Evolutionary conservation across 2,113 vertebrate species (phyloP).

Genomic region (Rhinogobius similis): DNA sequence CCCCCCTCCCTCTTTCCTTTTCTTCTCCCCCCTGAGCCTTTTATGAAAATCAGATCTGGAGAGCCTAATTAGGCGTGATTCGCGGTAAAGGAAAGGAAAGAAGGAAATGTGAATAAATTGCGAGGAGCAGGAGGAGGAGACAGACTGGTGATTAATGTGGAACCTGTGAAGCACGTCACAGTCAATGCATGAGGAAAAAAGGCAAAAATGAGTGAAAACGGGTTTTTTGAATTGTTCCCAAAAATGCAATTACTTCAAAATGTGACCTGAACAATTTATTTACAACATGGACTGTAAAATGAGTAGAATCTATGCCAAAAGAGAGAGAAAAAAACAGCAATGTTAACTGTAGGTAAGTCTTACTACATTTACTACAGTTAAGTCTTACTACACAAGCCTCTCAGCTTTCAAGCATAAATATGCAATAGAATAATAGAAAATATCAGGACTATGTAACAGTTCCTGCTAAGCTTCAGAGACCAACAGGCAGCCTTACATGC

Average conservation of each 20-base stretch:
- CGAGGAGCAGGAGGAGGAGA: conserved; percentile 71
- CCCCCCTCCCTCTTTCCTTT: conserved; percentile 11
- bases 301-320: too few species aligned
- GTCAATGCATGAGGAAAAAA: conserved; percentile 49
- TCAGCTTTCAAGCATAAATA: not conserved
- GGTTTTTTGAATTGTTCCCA: conserved; percentile 11
- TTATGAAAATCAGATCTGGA: conserved; percentile 79
- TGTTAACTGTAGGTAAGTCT: too few species aligned
- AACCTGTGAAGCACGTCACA: conserved; percentile 74
- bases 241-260: conserved; percentile 11
- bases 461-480: too few species aligned
- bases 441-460: too few species aligned
- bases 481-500: too few species aligned
- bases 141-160: conserved; percentile 82
- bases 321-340: too few species aligned
- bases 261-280: not conserved
- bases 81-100: conserved; percentile 77
- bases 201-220: conserved; percentile 46
- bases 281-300: too few species aligned
- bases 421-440: not conserved
- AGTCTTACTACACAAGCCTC: too few species aligned
- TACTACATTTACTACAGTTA: too few species aligned
- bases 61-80: conserved; percentile 83
- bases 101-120: conserved; percentile 80
- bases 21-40: conserved; percentile 60